Evolutionary conservation across 2,797 vertebrate species (phyloP), one percentile per base, ranked within the genome.

Genomic region (Manis crassicaudata): DNA sequence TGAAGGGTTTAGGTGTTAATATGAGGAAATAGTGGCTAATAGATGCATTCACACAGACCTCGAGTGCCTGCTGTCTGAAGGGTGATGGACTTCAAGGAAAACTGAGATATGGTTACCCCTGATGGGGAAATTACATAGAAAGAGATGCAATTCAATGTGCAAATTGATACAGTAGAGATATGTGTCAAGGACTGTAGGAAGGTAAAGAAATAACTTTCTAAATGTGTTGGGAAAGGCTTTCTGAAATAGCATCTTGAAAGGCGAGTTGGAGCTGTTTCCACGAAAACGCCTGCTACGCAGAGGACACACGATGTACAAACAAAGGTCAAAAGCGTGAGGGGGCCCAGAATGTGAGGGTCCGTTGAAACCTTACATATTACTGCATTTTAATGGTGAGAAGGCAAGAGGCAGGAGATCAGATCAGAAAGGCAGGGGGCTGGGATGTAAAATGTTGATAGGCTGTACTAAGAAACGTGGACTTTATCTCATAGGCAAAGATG

Each of bases 1-100:
- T 63, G 16, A 85, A 50, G 29, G 5, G 50, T 90, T 88, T 92
- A 80, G 27, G 70, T 95, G 92, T 94, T 72, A 92, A 63, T 60
- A 46, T 29, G 18, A 94, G 20, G 35, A 85, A 62, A 85, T 7
- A 43, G 32, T 90, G 37, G 16, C 65, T 88, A 25, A 73, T 67
- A n/a, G 76, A 35, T 86, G 85, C 5, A 32, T 62, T 94, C 65
- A 90, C 11, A n/a, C 21, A 88, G 54, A 83, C 21, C 16, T 10
- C 3, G 11, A 83, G 43, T 32, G 46, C 63, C 35, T 89, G 6
- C n/a, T 40, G 11, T 96, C 84, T 68, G 54, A 84, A 93, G 7
- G 21, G 68, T 65, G 58, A 60, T 63, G 7, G 17, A 86, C 93
- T 50, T 58, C n/a, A 82, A 76, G 91, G 29, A 87, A 82, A 85